A percentile compares a stretch with the other conserved stretches of the same genome.
These are phyloP conservation scores for Ochotona curzoniae DNA, from an alignment of 2,113 vertebrate species.

Conservation along the genomic window DNA sequence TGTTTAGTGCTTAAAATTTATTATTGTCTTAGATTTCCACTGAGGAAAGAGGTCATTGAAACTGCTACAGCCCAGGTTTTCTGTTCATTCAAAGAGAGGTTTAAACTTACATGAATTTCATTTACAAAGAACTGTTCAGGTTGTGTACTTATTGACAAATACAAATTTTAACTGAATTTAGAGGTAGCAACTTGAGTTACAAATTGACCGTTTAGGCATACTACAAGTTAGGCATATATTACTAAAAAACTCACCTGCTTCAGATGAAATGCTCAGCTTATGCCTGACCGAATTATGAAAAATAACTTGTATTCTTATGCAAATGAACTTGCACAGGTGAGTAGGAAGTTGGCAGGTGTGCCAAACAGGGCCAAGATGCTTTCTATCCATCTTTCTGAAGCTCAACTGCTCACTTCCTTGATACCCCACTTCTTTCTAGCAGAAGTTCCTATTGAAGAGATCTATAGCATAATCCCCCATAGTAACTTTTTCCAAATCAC, in stretches of 20 bases:
- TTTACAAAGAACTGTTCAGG: not conserved
- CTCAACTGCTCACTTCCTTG: not conserved
- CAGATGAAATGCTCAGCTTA: not conserved
- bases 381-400: not conserved
- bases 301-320: not conserved
- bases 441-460: not conserved
- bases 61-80: not conserved
- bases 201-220: no score
- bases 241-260: not conserved
- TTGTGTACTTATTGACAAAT: not conserved
- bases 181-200: not conserved
- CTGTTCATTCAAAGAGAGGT: not conserved
- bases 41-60: not conserved
- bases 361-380: not conserved
- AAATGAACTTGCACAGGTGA: not conserved
- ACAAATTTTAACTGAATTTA: slow-evolving; percentile 10
- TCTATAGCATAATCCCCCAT: not conserved
- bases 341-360: not conserved
- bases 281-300: not conserved
- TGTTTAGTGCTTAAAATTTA: slow-evolving; percentile 31
- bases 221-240: no score
- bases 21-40: slow-evolving; percentile 10
- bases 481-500: not conserved
- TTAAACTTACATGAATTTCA: not conserved
- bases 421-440: not conserved